Conservation (phyloP, 2,113 vertebrate species). For the Tyrannus savana region DNA sequence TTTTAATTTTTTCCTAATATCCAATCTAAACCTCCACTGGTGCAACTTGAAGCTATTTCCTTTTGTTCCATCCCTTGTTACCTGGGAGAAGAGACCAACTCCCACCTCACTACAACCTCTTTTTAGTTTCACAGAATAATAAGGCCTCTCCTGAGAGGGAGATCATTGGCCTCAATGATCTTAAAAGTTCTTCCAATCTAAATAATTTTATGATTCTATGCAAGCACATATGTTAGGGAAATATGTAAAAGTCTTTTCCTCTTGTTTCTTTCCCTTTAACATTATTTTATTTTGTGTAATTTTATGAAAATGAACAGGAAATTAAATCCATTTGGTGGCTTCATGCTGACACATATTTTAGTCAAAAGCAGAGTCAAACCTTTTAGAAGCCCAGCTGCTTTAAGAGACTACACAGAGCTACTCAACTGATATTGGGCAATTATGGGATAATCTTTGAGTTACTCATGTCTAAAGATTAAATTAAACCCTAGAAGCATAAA, state of each 20-base stretch:
- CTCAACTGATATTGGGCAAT: not conserved
- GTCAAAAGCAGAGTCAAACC: not conserved
- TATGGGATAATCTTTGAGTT: not conserved
- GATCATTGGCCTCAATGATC: not conserved
- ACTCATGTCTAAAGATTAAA: constrained; percentile 5
- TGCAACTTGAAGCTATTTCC: not conserved
- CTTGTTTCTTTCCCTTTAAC: not conserved
- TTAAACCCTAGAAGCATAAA: not conserved
- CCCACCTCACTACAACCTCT: not conserved
- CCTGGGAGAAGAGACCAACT: not conserved
- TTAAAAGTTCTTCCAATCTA: not conserved
- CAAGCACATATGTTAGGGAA: not conserved
- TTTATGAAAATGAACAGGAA: not conserved
- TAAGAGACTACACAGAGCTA: not conserved
- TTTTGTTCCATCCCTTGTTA: not conserved
- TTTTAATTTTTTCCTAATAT: not conserved
- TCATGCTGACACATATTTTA: not conserved
- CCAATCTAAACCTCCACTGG: not conserved
- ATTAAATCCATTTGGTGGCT: not conserved
- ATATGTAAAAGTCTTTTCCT: not conserved
- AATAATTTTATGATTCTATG: not conserved
- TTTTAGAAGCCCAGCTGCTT: not conserved
- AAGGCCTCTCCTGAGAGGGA: not conserved
- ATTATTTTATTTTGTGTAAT: not conserved
- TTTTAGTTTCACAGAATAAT: not conserved